Evolutionary conservation across 30 jellyfish, hydroid and myxozoan species (phyloP).

Genomic region (Turritopsis dohrnii): DNA sequence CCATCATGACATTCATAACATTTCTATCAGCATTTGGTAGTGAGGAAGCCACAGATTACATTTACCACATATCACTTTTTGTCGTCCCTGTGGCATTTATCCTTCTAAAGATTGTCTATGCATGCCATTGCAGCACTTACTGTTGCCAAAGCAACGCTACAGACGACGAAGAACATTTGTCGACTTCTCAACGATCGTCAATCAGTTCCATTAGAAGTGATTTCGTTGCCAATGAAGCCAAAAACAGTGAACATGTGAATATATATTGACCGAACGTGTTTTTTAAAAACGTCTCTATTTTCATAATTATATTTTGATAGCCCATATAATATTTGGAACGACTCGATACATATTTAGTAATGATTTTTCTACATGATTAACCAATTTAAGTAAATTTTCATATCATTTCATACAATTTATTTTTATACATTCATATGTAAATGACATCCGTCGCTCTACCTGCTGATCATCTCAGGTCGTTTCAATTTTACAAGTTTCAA

Average conservation of each 20-base stretch:
- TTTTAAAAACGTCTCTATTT: no score
- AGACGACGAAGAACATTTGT: background rate
- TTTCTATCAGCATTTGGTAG: slow-evolving; percentile 48
- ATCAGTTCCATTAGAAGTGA: background rate
- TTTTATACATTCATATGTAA: no score
- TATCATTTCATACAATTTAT: no score
- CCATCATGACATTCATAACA: slow-evolving; percentile 50
- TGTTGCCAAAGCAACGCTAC: background rate
- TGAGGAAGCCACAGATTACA: slow-evolving; percentile 37
- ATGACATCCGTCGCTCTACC: no score
- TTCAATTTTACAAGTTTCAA: no score
- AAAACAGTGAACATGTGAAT: background rate
- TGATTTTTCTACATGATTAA: no score
- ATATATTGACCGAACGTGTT: no score
- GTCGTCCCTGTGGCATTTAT: slow-evolving; percentile 57
- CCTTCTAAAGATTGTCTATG: slow-evolving; percentile 57
- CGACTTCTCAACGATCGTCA: background rate
- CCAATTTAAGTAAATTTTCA: no score
- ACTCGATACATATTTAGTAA: no score
- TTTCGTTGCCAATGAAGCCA: background rate
- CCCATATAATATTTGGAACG: no score
- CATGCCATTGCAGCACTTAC: slow-evolving; percentile 70
- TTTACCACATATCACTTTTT: slow-evolving; percentile 54
- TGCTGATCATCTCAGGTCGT: no score
- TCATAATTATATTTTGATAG: no score